Base-by-base conservation (phyloP, 1,140 invertebrate species). In the Calephelis virginiensis region DNA sequence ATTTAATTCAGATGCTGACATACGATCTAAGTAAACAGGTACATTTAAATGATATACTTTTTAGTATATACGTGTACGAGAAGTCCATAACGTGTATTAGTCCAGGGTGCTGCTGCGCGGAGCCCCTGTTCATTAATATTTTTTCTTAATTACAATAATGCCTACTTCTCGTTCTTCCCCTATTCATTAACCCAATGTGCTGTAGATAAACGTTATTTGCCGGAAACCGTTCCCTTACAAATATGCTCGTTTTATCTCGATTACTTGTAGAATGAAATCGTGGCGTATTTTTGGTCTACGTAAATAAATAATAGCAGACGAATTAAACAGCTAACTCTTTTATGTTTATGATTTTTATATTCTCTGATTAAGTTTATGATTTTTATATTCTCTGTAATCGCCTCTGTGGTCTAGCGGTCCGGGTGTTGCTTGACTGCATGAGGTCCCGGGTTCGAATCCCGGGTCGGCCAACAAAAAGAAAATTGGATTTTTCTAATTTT, bases 131-230 rank as follows among this genome's bases (percentile, higher is more conserved):
- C 65, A 64, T 72, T 70, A 73, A 79, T 76, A 84, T 88, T 90
- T 89, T 88, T 87, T 77, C 75, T 85, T 90, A 91, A 91, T 91
- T 91, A 91, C 87, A 91, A 90, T 91, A 91, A 91, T 91, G 86
- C 82, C 80, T 83, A 81, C 80, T 83, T 82, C 82, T 86, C 81
- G 82, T 86, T 85, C 84, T 89, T 86, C 79, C 87, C 85, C 86
- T 78, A 89, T 86, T 89, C 87, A 90, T 86, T 88, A 86, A 82
- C 87, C 81, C 82, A 88, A 89, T 88, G 87, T 88, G 81, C 84
- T 86, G 83, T 82, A 85, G 83, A 89, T 90, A 90, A 90, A 86
- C 86, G 86, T 69, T 82, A 79, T 85, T 83, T 81, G 80, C 82
- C 78, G 80, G 77, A 81, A 78, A 89, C 81, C 79, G 76, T 85